Conservation (phyloP, 2,888 invertebrate species). For the Dolichopus griseipennis region DNA sequence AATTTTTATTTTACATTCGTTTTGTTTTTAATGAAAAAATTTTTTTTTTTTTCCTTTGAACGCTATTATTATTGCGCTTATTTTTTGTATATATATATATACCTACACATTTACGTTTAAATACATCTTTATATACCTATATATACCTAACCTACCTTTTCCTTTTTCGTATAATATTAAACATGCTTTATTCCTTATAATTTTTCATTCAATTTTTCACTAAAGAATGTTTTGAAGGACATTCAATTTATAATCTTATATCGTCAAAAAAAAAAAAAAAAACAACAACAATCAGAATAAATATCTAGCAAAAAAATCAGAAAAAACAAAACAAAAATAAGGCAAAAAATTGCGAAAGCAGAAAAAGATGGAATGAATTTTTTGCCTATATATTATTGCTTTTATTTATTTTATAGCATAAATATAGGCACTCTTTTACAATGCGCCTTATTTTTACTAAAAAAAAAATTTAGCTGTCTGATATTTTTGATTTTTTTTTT, state of each 20-base stretch:
- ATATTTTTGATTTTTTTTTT: background rate
- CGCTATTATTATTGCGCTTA: no score
- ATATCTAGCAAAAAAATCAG: background rate
- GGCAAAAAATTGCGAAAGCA: background rate
- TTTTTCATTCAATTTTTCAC: background rate
- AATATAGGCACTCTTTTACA: no score
- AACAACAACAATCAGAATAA: background rate
- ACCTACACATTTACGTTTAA: no score
- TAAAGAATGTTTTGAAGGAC: background rate
- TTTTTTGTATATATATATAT: no score
- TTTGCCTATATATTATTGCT: no score
- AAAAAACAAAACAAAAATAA: background rate
- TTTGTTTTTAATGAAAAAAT: no score
- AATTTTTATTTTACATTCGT: no score
- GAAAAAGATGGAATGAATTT: background rate
- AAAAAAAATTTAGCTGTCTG: background rate
- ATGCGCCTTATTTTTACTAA: background rate
- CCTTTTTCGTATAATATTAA: no score
- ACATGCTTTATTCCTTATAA: background rate
- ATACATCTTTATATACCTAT: background rate
- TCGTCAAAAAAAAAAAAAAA: background rate
- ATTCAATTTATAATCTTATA: constrained; percentile 1
- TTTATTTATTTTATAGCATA: no score
- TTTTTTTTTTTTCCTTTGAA: no score
- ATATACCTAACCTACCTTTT: background rate